Evolutionary conservation across 2,797 vertebrate genomes (phyloP).

Genomic region (Babyrousa celebensis): DNA sequence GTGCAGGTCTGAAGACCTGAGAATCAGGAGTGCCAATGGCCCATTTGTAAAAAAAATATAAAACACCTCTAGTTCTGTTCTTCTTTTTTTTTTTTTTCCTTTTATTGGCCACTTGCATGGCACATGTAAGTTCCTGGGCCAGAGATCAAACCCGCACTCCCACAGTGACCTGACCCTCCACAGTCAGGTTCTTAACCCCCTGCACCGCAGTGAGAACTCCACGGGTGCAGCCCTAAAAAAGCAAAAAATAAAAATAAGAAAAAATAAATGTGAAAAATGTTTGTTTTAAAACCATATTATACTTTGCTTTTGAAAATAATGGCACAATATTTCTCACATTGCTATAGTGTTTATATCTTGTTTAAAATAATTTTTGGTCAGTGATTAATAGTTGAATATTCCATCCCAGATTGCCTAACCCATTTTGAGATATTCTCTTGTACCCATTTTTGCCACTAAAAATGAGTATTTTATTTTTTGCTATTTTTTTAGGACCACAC

Average conservation of each 20-base stretch:
- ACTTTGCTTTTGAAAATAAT: conserved; percentile 53
- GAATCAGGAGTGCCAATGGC: neutral
- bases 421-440: neutral
- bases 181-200: too few species aligned
- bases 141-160: too few species aligned
- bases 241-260: too few species aligned
- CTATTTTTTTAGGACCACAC: too few species aligned
- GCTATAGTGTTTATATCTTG: neutral
- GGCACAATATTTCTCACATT: neutral
- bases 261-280: neutral
- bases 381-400: neutral
- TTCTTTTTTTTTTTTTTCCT: neutral
- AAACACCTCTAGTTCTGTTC: neutral
- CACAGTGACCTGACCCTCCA: too few species aligned
- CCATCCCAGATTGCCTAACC: neutral
- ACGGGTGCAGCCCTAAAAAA: too few species aligned
- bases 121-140: too few species aligned
- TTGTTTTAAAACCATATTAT: neutral
- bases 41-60: neutral
- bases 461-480: too few species aligned
- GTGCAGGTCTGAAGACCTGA: neutral
- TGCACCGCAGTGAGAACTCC: too few species aligned
- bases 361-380: neutral
- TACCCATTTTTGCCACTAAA: neutral
- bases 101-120: too few species aligned